These are phyloP conservation scores for Prorops nasuta DNA, from an alignment of 1,140 invertebrate genomes.

Conservation along the genomic window DNA sequence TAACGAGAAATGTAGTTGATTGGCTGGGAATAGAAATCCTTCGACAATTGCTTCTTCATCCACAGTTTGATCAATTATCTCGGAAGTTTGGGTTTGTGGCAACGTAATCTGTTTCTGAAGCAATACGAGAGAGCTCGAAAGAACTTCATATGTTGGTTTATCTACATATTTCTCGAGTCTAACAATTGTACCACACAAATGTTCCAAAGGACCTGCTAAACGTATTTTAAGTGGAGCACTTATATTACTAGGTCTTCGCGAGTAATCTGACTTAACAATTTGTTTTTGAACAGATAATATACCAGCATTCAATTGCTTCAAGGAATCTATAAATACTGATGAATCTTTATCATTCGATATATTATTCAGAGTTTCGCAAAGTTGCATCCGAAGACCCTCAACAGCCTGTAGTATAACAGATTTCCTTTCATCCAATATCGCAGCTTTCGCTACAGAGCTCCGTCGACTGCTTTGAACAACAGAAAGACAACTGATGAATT, in stretches of 20 bases:
- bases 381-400: constrained; percentile 26
- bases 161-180: constrained; percentile 32
- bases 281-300: constrained; percentile 29
- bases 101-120: constrained; percentile 42
- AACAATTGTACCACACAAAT: constrained; percentile 25
- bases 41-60: constrained; percentile 48
- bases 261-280: constrained; percentile 35
- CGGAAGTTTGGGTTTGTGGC: constrained; percentile 32
- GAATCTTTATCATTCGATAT: constrained; percentile 11
- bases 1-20: constrained; percentile 38
- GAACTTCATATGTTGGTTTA: constrained; percentile 18
- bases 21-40: constrained; percentile 45
- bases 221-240: constrained; percentile 26
- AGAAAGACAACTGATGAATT: constrained; percentile 37
- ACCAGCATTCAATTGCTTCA: constrained; percentile 22
- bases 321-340: constrained; percentile 7
- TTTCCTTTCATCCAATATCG: constrained; percentile 31
- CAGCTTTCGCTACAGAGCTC: constrained; percentile 26
- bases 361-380: constrained; percentile 7
- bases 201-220: constrained; percentile 28
- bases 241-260: constrained; percentile 19
- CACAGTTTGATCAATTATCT: constrained; percentile 28
- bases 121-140: constrained; percentile 39
- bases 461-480: constrained; percentile 34
- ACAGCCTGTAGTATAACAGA: constrained; percentile 36